Evolutionary conservation across 2,797 vertebrate species (phyloP).

Genomic region (Odontamblyopus rebecca): DNA sequence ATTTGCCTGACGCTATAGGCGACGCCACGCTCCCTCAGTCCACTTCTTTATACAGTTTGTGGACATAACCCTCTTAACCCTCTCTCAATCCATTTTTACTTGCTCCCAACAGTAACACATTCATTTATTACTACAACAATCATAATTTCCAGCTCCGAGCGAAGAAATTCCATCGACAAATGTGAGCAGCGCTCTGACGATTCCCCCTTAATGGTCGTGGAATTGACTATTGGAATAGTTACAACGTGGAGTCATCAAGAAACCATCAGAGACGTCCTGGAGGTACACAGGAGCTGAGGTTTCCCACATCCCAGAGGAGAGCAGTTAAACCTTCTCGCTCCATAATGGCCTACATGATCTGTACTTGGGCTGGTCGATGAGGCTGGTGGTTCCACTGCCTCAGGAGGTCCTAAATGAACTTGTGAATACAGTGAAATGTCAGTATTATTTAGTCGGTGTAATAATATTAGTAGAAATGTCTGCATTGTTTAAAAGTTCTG

Average conservation of each 20-base stretch:
- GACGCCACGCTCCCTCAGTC: too few species aligned
- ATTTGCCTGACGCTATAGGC: too few species aligned
- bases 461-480: not conserved
- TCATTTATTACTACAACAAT: not conserved
- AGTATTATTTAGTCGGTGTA: conserved; percentile 49
- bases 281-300: conserved; percentile 64
- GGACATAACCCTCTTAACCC: not conserved
- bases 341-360: conserved; percentile 76
- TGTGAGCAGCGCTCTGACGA: conserved; percentile 28
- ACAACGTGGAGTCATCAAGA: conserved; percentile 64
- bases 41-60: not conserved
- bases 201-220: conserved; percentile 42
- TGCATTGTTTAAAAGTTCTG: not conserved
- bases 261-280: conserved; percentile 66
- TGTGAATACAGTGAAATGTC: conserved; percentile 37
- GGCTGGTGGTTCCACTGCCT: conserved; percentile 71
- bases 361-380: conserved; percentile 68
- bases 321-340: conserved; percentile 75
- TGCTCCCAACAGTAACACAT: not conserved
- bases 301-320: conserved; percentile 41
- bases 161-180: conserved; percentile 19
- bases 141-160: not conserved
- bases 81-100: not conserved
- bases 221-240: conserved; percentile 38
- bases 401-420: conserved; percentile 68